phyloP scores from a whole-genome alignment of 2,113 vertebrate species.

The Acanthisitta chloris region DNA sequence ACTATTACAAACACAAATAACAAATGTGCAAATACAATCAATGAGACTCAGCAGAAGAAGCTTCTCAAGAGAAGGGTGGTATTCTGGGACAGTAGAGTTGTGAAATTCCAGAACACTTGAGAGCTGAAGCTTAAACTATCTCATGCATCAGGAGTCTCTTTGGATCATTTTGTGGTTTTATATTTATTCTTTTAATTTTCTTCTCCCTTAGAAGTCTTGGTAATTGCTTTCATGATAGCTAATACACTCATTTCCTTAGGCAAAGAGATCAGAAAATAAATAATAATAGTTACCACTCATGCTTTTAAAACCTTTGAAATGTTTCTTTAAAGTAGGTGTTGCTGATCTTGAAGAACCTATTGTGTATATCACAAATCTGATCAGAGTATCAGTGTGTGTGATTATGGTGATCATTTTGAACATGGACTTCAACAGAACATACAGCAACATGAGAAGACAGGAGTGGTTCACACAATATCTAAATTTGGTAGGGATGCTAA shows the following conservation, averaged over 20 bases:
- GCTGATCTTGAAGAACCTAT: not conserved
- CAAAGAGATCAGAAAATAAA: slow-evolving; percentile 12
- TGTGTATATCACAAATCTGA: not conserved
- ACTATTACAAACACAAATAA: not conserved
- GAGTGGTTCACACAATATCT: not conserved
- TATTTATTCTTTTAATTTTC: slow-evolving; percentile 55
- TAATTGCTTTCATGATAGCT: slow-evolving; percentile 25
- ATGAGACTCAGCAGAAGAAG: not conserved
- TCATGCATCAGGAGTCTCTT: not conserved
- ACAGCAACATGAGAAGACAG: not conserved
- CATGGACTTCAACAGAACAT: not conserved
- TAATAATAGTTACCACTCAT: not conserved
- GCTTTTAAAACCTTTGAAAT: not conserved
- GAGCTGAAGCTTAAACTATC: not conserved
- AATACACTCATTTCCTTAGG: not conserved
- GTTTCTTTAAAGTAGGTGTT: not conserved
- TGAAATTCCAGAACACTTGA: not conserved
- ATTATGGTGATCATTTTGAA: not conserved
- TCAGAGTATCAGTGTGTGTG: not conserved
- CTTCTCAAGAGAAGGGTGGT: not conserved
- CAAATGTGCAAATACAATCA: not conserved
- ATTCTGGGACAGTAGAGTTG: not conserved
- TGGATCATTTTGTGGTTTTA: not conserved
- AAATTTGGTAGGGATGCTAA: not conserved
- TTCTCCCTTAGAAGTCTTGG: not conserved